Percentiles rank a stretch among this genome's conserved stretches.
Evolutionary conservation across 2,797 vertebrate genomes (phyloP).

Genomic region (Aldrovandia affinis): DNA sequence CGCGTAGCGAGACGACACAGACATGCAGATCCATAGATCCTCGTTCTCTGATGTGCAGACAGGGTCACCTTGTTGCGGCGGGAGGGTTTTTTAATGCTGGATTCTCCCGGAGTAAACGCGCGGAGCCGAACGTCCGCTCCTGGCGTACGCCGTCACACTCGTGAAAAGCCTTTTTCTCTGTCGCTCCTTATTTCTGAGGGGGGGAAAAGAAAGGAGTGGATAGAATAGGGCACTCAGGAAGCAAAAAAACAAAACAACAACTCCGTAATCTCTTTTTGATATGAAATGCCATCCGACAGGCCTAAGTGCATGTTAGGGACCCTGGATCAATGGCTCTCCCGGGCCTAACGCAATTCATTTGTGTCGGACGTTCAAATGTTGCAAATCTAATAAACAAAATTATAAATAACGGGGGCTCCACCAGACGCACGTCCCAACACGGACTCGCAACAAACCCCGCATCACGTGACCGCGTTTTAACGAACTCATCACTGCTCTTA

Average conservation of each 20-base stretch:
- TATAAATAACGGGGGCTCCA: neutral
- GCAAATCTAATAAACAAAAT: constrained; percentile 27
- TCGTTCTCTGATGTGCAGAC: neutral
- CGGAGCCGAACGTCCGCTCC: neutral
- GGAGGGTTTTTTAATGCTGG: too few species aligned
- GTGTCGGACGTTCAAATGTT: constrained; percentile 25
- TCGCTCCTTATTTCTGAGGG: constrained; percentile 29
- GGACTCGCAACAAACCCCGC: neutral
- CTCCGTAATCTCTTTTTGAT: constrained; percentile 30
- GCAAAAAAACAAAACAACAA: too few species aligned
- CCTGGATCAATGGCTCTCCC: constrained; percentile 32
- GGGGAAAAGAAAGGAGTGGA: neutral
- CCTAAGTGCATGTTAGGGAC: constrained; percentile 31
- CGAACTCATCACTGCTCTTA: constrained; percentile 8
- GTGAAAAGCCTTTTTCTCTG: constrained; percentile 15
- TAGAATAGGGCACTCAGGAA: constrained; percentile 1
- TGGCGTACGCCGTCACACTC: neutral
- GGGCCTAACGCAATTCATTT: constrained; percentile 31
- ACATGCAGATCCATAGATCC: neutral
- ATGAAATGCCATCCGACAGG: constrained; percentile 35
- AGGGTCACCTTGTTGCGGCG: neutral
- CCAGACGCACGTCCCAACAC: neutral
- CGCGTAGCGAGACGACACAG: neutral
- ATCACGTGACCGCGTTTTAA: constrained; percentile 6
- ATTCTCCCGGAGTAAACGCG: neutral